phyloP scores from a whole-genome alignment of 2,113 vertebrate genomes.

The Oryzias celebensis region DNA sequence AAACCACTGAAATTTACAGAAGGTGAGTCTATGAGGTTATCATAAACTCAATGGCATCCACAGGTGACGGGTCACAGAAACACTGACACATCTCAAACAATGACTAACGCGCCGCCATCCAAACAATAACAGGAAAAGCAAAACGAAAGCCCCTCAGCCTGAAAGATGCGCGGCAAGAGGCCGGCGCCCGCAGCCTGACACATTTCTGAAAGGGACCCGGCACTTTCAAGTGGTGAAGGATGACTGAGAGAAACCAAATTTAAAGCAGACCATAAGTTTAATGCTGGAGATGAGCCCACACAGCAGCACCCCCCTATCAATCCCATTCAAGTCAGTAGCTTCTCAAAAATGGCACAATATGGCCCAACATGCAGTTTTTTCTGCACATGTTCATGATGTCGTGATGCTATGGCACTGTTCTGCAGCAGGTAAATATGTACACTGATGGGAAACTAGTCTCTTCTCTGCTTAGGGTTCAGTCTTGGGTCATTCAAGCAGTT shows the following conservation, averaged over 20 bases:
- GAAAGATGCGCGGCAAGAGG: background rate
- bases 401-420: conserved; percentile 43
- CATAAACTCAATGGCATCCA: conserved; percentile 9
- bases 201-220: background rate
- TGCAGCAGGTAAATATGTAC: conserved; percentile 58
- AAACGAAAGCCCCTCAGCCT: conserved; percentile 33
- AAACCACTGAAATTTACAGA: conserved; percentile 22
- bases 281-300: conserved; percentile 56
- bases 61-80: conserved; percentile 17
- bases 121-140: conserved; percentile 15
- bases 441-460: conserved; percentile 20
- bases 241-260: conserved; percentile 9
- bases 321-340: conserved; percentile 37
- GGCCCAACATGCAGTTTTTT: conserved; percentile 38
- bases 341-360: conserved; percentile 49
- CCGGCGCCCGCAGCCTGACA: background rate
- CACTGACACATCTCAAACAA: conserved; percentile 7
- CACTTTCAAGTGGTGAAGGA: conserved; percentile 14
- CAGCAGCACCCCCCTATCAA: background rate
- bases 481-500: conserved; percentile 5
- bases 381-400: conserved; percentile 6
- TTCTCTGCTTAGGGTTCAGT: conserved; percentile 13
- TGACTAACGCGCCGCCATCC: conserved; percentile 20
- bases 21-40: conserved; percentile 19
- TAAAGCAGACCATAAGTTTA: conserved; percentile 65